phyloP scores from a whole-genome alignment of 2,113 vertebrate genomes.

The Desmodus rotundus region DNA sequence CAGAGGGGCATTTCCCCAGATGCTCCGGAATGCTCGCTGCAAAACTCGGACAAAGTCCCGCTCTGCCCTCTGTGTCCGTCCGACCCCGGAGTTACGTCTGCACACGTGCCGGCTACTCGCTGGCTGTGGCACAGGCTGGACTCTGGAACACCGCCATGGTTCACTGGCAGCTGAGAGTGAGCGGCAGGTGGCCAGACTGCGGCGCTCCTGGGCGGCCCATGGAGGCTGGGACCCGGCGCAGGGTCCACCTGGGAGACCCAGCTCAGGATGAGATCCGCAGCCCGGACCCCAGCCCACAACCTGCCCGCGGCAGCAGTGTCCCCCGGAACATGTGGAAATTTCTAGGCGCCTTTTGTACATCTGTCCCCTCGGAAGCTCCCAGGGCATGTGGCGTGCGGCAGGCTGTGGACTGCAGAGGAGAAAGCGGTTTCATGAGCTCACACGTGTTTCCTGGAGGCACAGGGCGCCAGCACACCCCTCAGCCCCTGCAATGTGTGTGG shows the following conservation, averaged over 20 bases:
- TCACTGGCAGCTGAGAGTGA: not conserved
- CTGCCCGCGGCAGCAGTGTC: rapidly evolving
- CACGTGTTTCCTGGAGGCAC: no score
- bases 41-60: not conserved
- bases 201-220: rapidly evolving
- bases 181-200: rapidly evolving
- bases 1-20: not conserved
- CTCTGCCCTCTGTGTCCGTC: not conserved
- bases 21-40: rapidly evolving
- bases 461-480: no score
- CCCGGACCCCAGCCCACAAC: not conserved
- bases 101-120: not conserved
- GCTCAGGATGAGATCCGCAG: no score
- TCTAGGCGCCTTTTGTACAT: not conserved
- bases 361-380: not conserved
- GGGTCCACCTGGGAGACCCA: no score
- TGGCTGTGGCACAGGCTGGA: not conserved
- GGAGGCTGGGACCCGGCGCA: not conserved
- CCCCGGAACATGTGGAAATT: not conserved
- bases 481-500: no score
- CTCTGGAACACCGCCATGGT: not conserved
- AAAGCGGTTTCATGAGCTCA: no score
- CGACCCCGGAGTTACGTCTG: not conserved
- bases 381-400: no score
- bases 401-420: no score